Conservation (phyloP, 2,797 vertebrate genomes). For the Eospalax fontanierii region DNA sequence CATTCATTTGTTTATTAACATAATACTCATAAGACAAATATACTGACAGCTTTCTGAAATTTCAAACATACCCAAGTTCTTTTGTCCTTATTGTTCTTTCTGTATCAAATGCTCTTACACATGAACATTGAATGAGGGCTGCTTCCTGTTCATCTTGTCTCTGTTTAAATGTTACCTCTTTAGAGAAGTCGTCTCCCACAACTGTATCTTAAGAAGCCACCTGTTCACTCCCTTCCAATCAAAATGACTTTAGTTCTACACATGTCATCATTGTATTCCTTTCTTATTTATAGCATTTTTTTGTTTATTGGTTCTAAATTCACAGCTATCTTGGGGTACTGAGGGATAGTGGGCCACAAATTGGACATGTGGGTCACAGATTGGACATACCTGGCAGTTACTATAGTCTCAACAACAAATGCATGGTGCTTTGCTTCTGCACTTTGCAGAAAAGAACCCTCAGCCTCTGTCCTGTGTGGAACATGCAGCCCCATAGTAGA, state of each 20-base stretch:
- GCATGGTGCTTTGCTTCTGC: not conserved
- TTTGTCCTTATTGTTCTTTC: not conserved
- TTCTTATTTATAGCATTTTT: slow-evolving; percentile 10
- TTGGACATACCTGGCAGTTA: not conserved
- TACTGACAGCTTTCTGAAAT: not conserved
- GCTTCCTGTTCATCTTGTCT: not conserved
- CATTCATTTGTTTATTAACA: not conserved
- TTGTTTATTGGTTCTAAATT: not conserved
- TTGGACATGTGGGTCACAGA: too few species aligned
- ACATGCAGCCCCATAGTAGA: slow-evolving; percentile 24
- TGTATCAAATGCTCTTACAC: not conserved
- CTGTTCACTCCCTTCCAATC: not conserved
- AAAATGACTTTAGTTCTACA: slow-evolving; percentile 1
- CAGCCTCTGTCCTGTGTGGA: not conserved
- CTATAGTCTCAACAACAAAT: slow-evolving; percentile 9
- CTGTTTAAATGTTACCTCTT: not conserved
- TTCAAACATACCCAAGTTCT: not conserved
- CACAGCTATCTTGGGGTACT: too few species aligned
- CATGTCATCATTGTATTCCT: not conserved
- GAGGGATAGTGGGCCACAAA: too few species aligned
- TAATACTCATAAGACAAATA: not conserved
- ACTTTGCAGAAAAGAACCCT: not conserved
- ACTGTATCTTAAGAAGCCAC: slow-evolving; percentile 7
- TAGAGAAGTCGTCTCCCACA: slow-evolving; percentile 12
- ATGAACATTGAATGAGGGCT: not conserved